These are phyloP conservation scores for Pogonomyrmex barbatus DNA, from an alignment of 1,140 invertebrate species.

Conservation along the genomic window DNA sequence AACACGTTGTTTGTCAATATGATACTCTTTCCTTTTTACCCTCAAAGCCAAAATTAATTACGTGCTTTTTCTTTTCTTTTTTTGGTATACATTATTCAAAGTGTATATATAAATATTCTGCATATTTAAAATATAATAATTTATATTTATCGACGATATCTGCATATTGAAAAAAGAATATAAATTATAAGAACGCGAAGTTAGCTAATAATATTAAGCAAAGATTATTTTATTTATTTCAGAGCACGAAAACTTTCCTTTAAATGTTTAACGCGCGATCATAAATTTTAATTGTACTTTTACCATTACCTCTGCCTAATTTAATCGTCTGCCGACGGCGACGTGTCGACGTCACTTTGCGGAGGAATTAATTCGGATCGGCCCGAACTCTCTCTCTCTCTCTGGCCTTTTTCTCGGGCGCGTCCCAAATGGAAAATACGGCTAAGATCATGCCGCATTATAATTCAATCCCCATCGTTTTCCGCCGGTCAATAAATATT, in stretches of 20 bases:
- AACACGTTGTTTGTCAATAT: neutral
- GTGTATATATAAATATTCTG: neutral
- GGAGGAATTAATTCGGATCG: slow-evolving; percentile 43
- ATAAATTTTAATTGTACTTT: slow-evolving; percentile 15
- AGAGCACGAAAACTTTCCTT: neutral
- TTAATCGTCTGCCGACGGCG: neutral
- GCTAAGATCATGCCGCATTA: slow-evolving; percentile 56
- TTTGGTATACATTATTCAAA: neutral
- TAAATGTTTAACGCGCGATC: neutral
- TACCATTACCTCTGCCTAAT: neutral
- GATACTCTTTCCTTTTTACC: neutral
- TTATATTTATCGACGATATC: slow-evolving; percentile 5
- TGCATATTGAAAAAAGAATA: neutral
- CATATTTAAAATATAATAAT: neutral
- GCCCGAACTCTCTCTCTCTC: slow-evolving; percentile 16
- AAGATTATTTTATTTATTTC: neutral
- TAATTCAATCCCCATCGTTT: slow-evolving; percentile 71
- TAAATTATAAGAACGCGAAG: neutral
- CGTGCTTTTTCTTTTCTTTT: neutral
- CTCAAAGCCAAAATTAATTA: neutral
- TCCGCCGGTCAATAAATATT: slow-evolving; percentile 71
- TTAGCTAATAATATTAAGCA: neutral
- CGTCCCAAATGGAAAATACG: slow-evolving; percentile 22
- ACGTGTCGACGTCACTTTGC: slow-evolving; percentile 42
- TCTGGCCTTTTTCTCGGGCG: slow-evolving; percentile 42